A percentile compares a stretch with the other conserved stretches of the same genome.
Evolutionary conservation across 2,888 invertebrate species (phyloP).

Genomic region (Mesoligia furuncula): DNA sequence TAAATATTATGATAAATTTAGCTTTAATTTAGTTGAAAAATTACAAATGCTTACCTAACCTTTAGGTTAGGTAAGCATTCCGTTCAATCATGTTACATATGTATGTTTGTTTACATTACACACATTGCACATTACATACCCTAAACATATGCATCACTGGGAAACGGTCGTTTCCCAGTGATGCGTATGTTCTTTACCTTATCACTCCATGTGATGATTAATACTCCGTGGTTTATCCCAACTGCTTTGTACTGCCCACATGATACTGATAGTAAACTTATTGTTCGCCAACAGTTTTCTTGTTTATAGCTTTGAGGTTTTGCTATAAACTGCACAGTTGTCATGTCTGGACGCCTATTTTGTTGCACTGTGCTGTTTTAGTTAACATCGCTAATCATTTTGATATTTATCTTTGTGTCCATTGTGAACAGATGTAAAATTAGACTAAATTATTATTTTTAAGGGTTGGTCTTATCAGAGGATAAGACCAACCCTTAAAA

Average conservation of each 20-base stretch:
- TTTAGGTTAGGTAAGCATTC: too few relatives aligned
- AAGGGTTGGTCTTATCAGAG: too few relatives aligned
- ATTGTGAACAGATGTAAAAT: neutral
- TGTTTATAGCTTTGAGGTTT: slow-evolving; percentile 66
- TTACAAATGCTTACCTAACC: too few relatives aligned
- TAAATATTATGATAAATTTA: too few relatives aligned
- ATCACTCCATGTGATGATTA: slow-evolving; percentile 7
- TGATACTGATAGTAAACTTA: slow-evolving; percentile 67
- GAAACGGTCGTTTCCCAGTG: too few relatives aligned
- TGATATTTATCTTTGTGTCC: slow-evolving; percentile 21
- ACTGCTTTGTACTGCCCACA: slow-evolving; percentile 66
- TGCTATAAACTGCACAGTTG: slow-evolving; percentile 56
- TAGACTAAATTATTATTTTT: neutral
- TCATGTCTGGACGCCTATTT: slow-evolving; percentile 58
- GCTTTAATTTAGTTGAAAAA: too few relatives aligned
- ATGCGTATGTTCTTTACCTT: neutral
- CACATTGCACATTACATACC: too few relatives aligned
- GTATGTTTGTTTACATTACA: too few relatives aligned
- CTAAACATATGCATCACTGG: too few relatives aligned
- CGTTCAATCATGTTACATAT: too few relatives aligned
- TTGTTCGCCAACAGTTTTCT: slow-evolving; percentile 67
- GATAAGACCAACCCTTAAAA: too few relatives aligned
- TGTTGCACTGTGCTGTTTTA: slow-evolving; percentile 42
- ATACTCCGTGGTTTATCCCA: slow-evolving; percentile 22
- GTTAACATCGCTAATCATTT: slow-evolving; percentile 32